Conservation (phyloP, 2,113 vertebrate species). For the Spea multiplicata region DNA sequence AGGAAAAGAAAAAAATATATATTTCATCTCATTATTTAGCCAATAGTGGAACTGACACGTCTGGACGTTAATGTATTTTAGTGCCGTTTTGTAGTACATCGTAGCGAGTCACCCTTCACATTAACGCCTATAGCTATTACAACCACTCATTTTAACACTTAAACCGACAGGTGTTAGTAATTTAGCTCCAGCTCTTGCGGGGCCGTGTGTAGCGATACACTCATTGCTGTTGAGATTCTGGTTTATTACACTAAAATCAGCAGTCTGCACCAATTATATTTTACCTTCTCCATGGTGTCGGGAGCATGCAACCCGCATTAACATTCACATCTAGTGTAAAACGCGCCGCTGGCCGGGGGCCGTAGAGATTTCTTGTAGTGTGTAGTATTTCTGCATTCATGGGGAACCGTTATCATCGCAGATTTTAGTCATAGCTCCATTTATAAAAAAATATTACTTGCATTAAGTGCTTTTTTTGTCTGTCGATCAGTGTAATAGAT, state of each 20-base stretch:
- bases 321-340: no score
- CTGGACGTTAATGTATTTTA: slow-evolving; percentile 43
- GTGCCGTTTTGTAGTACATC: slow-evolving; percentile 16
- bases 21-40: slow-evolving; percentile 44
- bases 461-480: no score
- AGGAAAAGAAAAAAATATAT: neutral
- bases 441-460: no score
- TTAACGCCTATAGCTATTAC: slow-evolving; percentile 4
- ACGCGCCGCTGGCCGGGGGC: no score
- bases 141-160: slow-evolving; percentile 16
- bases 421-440: no score
- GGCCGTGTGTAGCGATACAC: slow-evolving; percentile 1
- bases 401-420: no score
- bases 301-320: no score
- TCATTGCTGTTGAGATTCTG: slow-evolving; percentile 28
- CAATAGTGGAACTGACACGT: slow-evolving; percentile 30
- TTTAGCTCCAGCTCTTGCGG: neutral
- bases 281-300: neutral
- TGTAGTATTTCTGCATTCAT: no score
- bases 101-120: slow-evolving; percentile 34
- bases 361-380: no score
- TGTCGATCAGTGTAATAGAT: no score
- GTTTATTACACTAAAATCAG: slow-evolving; percentile 12
- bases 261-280: slow-evolving; percentile 10
- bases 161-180: slow-evolving; percentile 32